phyloP scores from a whole-genome alignment of 2,797 vertebrate genomes.

The Furcifer pardalis region DNA sequence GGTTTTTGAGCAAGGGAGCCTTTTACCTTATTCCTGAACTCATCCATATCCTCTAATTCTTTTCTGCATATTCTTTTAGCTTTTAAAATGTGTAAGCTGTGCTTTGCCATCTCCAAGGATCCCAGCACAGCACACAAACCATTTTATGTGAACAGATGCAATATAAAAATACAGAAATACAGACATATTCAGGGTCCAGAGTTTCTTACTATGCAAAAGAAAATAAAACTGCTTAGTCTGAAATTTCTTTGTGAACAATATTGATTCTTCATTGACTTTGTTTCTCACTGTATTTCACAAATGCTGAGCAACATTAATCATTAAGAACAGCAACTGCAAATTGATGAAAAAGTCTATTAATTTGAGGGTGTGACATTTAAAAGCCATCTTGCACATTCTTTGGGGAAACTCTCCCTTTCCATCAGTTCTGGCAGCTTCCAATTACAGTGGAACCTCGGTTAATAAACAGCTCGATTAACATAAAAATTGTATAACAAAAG shows the following conservation, averaged over 20 bases:
- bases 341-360: not conserved
- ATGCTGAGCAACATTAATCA: constrained; percentile 14
- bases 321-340: constrained; percentile 22
- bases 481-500: too few species aligned
- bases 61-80: not conserved
- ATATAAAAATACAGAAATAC: too few species aligned
- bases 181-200: too few species aligned
- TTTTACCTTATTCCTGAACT: too few species aligned
- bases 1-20: too few species aligned
- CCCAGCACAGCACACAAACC: too few species aligned
- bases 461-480: too few species aligned
- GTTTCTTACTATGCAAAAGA: not conserved
- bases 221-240: not conserved
- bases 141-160: too few species aligned
- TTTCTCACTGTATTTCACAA: constrained; percentile 12
- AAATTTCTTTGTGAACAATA: constrained; percentile 17
- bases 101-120: too few species aligned
- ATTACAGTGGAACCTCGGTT: too few species aligned
- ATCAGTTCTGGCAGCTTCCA: constrained; percentile 15
- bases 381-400: fast-evolving
- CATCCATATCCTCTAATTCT: not conserved
- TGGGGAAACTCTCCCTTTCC: constrained; percentile 22
- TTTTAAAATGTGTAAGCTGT: not conserved
- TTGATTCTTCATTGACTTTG: constrained; percentile 23
- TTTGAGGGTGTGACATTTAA: constrained; percentile 4